A percentile compares a stretch with the other conserved stretches of the same genome.
Evolutionary conservation across 2,797 vertebrate genomes (phyloP).

Genomic region (Fringilla coelebs): DNA sequence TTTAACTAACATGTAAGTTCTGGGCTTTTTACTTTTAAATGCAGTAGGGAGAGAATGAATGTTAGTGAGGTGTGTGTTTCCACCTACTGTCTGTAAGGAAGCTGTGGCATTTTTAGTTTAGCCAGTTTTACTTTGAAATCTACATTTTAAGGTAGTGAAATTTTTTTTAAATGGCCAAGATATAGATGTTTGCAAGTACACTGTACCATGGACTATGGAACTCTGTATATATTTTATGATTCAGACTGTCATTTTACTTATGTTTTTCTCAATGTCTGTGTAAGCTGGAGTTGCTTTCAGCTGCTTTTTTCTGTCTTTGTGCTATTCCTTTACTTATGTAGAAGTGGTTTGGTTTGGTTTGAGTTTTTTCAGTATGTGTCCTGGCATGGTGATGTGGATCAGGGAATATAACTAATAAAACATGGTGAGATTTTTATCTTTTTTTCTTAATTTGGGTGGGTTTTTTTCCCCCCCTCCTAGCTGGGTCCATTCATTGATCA

Average conservation of each 20-base stretch:
- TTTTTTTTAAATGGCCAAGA: background rate
- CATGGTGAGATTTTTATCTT: background rate
- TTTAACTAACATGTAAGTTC: background rate
- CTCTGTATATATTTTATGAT: background rate
- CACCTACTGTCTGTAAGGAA: background rate
- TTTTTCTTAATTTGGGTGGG: rapidly evolving
- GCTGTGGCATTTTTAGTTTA: background rate
- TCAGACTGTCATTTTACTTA: background rate
- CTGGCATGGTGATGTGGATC: background rate
- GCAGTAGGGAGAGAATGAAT: background rate
- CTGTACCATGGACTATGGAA: background rate
- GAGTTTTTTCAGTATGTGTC: background rate
- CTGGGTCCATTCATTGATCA: background rate
- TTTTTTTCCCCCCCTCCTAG: rapidly evolving
- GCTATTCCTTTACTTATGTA: background rate
- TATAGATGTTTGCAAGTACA: background rate
- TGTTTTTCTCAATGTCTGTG: background rate
- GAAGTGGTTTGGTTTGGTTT: background rate
- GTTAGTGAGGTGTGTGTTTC: background rate
- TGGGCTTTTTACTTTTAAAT: background rate
- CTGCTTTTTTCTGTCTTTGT: background rate
- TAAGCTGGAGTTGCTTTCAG: background rate
- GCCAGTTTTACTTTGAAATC: background rate
- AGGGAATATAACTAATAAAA: background rate
- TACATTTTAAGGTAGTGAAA: background rate